Base-by-base conservation (phyloP, 2,113 vertebrate genomes). In the Oriolus oriolus region DNA sequence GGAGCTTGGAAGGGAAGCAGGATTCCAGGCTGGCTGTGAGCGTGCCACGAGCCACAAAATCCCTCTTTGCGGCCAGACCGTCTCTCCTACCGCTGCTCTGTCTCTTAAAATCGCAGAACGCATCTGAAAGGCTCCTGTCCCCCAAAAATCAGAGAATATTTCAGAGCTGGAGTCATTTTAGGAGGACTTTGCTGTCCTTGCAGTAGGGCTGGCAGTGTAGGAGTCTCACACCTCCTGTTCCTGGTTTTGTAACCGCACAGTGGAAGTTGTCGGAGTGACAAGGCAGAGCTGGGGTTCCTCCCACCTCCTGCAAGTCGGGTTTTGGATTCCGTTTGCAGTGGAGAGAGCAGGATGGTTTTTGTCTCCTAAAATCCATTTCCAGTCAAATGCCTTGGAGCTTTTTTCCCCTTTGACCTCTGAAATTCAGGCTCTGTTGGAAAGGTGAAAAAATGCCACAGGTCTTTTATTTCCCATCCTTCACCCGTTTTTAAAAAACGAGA, bases 11-110 rank as follows among this genome's bases (percentile, higher is more conserved):
- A 91, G 16, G 80, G 57, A 82, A 84, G 45, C 44, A 7, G 68
- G 77, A 95, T 96, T 92, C 96, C 93, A 78, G 30, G 56, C 80
- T 74, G 92, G 76, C 87, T 89, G 75, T 89, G 75, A 68, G 37
- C 63, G 35, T 73, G 26, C 50, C 70, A 13, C 31, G 86, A 81
- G 77, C 82, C 71, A 20, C 53, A 82, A 82, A 89, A 78, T 11
- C 57, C 65, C 30, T 21, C 61, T 71, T 49, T n/a, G 73, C 45
- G 57, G 50, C 7, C 10, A 13, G 64, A 10, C 31, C 53, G 54
- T 54, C 57, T 56, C 31, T 42, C 49, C 74, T 71, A 0, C 59
- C 50, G 6, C 63, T 66, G 53, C n/a, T 65, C 30, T 39, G 53
- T 8, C 84, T 76, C 74, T 31, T 9, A 9, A 42, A 15, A 33